A percentile compares a stretch with the other conserved stretches of the same genome.
Evolutionary conservation across 1,140 invertebrate species (phyloP).

Genomic region (Drosophila sulfurigaster): DNA sequence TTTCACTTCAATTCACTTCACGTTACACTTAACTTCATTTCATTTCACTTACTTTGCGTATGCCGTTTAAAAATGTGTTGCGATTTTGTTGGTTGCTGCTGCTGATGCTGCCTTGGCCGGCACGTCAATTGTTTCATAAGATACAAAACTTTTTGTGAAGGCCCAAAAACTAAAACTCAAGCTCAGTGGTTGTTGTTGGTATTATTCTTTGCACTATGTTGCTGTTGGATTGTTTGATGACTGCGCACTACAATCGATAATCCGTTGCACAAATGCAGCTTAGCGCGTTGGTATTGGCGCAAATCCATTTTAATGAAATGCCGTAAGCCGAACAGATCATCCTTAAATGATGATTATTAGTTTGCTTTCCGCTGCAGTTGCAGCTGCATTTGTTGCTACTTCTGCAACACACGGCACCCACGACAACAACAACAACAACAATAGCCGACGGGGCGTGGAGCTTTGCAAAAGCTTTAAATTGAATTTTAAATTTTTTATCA

Average conservation of each 20-base stretch:
- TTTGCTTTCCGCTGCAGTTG: constrained; percentile 9
- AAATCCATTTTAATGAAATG: constrained; percentile 82
- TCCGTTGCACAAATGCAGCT: constrained; percentile 80
- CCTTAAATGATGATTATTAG: constrained; percentile 65
- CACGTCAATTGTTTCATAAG: constrained; percentile 80
- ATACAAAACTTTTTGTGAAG: constrained; percentile 44
- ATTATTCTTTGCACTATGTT: constrained; percentile 24
- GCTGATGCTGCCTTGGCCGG: constrained; percentile 50
- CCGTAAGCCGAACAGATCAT: constrained; percentile 60
- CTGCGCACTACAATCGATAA: constrained; percentile 82
- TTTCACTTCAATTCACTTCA: constrained; percentile 5
- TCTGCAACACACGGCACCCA: constrained; percentile 40
- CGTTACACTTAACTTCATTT: constrained; percentile 52
- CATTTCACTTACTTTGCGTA: constrained; percentile 79
- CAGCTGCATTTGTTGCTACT: constrained; percentile 19
- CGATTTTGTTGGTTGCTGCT: constrained; percentile 62
- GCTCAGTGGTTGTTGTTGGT: constrained; percentile 29
- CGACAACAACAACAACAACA: constrained; percentile 45
- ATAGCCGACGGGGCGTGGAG: constrained; percentile 44
- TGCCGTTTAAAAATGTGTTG: constrained; percentile 75
- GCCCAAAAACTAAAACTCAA: constrained; percentile 46
- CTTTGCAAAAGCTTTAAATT: constrained; percentile 49
- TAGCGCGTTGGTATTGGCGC: constrained; percentile 69
- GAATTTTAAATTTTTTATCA: constrained; percentile 49
- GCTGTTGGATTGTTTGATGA: constrained; percentile 74